Percentiles rank a stretch among this genome's conserved stretches.
Conservation (phyloP, 2,888 invertebrate genomes). For the Erebia palarica region DNA sequence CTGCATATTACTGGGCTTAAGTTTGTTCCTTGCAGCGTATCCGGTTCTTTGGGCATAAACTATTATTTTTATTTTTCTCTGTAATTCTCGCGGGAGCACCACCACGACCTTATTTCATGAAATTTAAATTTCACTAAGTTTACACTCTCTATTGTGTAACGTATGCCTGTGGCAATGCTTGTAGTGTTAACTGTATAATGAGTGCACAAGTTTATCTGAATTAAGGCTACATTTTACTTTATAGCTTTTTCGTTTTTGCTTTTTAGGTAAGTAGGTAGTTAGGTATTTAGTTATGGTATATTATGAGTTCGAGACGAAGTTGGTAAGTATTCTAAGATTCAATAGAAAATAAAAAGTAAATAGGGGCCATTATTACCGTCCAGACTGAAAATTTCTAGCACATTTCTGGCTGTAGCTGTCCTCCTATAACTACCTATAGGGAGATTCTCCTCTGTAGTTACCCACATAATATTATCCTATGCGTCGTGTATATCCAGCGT, state of each 20-base stretch:
- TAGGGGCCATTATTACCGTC: too few species aligned
- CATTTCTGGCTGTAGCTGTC: too few species aligned
- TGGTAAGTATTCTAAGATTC: too few species aligned
- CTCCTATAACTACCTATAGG: too few species aligned
- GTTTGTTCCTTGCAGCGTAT: constrained; percentile 41
- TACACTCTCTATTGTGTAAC: constrained; percentile 10
- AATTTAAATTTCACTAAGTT: constrained; percentile 16
- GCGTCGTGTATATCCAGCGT: too few species aligned
- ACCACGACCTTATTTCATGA: constrained; percentile 27
- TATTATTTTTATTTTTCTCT: constrained; percentile 38
- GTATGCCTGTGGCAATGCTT: background rate
- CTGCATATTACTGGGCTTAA: constrained; percentile 36
- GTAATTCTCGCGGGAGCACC: constrained; percentile 25
- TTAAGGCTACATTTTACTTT: background rate
- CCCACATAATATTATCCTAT: too few species aligned
- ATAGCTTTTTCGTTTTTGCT: background rate
- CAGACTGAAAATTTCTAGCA: too few species aligned
- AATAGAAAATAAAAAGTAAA: too few species aligned
- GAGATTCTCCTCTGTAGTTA: too few species aligned
- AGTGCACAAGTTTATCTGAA: background rate
- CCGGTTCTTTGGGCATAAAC: constrained; percentile 42
- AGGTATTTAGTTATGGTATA: too few species aligned
- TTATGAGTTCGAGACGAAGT: too few species aligned
- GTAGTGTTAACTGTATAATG: background rate
- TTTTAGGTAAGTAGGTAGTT: background rate